These are phyloP conservation scores for Rotaria macrura DNA, from an alignment of 2,888 invertebrate species.

Conservation along the genomic window DNA sequence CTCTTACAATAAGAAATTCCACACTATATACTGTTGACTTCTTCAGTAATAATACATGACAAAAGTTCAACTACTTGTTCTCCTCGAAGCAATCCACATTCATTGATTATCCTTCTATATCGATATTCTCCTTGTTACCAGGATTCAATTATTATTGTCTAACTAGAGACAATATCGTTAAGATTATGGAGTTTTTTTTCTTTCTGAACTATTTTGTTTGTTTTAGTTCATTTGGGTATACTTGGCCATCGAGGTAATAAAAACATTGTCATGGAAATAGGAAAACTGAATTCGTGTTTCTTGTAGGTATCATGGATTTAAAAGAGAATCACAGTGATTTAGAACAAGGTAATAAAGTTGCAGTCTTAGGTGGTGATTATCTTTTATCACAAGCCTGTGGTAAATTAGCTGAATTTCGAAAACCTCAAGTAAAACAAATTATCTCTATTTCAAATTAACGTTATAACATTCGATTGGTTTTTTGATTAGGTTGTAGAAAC, in stretches of 20 bases:
- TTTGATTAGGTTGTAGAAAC: conserved; percentile 12
- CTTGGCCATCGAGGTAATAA: conserved; percentile 57
- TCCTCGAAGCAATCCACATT: no score
- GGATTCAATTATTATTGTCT: no score
- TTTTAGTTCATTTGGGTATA: neutral
- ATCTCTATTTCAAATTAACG: neutral
- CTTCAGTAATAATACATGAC: no score
- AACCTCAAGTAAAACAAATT: conserved; percentile 17
- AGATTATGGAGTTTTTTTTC: no score
- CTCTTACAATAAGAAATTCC: no score
- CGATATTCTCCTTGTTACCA: no score
- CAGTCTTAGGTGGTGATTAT: conserved; percentile 34
- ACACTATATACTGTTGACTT: no score
- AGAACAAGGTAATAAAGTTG: conserved; percentile 34
- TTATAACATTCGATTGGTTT: neutral
- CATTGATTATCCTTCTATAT: no score
- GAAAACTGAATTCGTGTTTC: neutral
- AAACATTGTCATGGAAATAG: conserved; percentile 64
- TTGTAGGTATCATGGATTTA: conserved; percentile 27
- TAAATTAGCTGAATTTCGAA: conserved; percentile 30
- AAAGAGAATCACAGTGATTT: conserved; percentile 20
- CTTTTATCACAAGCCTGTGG: conserved; percentile 32
- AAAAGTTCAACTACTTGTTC: no score
- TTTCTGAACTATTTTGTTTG: conserved; percentile 39
- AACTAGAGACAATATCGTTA: no score